phyloP scores from a whole-genome alignment of 2,113 vertebrate genomes.

The Eulemur rufifrons region DNA sequence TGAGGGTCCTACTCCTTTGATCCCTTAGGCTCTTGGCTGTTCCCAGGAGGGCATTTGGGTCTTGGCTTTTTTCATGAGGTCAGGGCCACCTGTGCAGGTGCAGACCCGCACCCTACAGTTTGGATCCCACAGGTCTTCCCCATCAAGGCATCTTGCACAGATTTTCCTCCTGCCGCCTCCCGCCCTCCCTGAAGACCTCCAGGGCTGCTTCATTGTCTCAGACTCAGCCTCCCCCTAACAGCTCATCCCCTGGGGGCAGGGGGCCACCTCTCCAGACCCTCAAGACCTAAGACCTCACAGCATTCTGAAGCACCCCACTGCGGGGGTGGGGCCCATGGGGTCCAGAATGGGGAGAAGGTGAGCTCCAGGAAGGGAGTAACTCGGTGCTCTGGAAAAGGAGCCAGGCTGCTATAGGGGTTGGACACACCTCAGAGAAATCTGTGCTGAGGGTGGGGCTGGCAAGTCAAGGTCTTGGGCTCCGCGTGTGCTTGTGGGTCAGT shows the following conservation, averaged over 20 bases:
- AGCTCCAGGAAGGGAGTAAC: background rate
- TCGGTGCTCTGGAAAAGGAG: background rate
- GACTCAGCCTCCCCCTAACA: background rate
- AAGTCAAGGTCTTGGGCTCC: conserved; percentile 52
- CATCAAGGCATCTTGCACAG: background rate
- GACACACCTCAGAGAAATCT: conserved; percentile 57
- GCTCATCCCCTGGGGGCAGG: background rate
- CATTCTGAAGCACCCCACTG: background rate
- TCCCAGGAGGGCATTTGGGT: background rate
- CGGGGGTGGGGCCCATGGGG: no score
- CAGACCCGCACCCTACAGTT: no score
- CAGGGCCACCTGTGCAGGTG: background rate
- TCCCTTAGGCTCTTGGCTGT: background rate
- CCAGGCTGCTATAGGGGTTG: background rate
- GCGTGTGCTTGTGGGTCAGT: background rate
- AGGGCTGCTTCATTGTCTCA: background rate
- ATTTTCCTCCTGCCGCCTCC: background rate
- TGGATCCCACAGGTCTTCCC: background rate
- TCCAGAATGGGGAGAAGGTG: background rate
- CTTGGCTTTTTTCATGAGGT: background rate
- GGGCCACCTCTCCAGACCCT: background rate
- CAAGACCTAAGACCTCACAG: background rate
- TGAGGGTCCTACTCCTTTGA: background rate
- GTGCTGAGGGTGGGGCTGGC: conserved; percentile 29
- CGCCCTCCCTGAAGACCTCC: background rate